These are phyloP conservation scores for Halcyon smyrnensis DNA, from an alignment of 2,797 vertebrate species.

Conservation along the genomic window DNA sequence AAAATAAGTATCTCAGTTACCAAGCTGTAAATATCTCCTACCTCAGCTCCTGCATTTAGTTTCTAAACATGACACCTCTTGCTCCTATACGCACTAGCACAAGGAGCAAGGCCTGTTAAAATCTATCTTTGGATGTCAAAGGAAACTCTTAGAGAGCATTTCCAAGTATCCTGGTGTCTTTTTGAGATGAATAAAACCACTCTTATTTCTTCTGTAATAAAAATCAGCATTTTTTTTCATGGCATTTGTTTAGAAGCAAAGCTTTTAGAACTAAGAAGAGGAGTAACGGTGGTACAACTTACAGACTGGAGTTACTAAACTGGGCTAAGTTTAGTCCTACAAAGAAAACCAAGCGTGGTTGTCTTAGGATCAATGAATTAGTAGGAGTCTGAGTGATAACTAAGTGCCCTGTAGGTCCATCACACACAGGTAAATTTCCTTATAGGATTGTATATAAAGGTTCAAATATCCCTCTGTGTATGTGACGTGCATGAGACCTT, in stretches of 20 bases:
- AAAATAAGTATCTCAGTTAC: constrained; percentile 66
- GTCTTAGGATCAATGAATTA: neutral
- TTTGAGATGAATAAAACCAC: neutral
- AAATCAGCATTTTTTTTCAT: neutral
- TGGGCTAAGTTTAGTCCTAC: neutral
- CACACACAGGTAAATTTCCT: neutral
- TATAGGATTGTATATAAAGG: neutral
- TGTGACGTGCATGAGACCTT: neutral
- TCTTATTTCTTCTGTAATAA: neutral
- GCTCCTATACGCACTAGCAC: constrained; percentile 40
- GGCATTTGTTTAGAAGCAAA: neutral
- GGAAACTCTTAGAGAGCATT: constrained; percentile 31
- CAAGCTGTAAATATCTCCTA: constrained; percentile 66
- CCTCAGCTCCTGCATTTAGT: constrained; percentile 66
- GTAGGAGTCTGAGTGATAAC: neutral
- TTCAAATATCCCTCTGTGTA: neutral
- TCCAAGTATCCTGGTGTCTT: neutral
- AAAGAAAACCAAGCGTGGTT: neutral
- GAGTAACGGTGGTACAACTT: neutral
- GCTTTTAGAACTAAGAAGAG: neutral
- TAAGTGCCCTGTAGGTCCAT: neutral
- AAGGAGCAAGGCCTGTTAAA: constrained; percentile 42
- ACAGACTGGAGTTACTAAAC: neutral
- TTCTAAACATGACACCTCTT: constrained; percentile 71
- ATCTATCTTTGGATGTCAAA: constrained; percentile 38